These are phyloP conservation scores for Euzophera pinguis DNA, from an alignment of 2,888 invertebrate species.

Conservation along the genomic window DNA sequence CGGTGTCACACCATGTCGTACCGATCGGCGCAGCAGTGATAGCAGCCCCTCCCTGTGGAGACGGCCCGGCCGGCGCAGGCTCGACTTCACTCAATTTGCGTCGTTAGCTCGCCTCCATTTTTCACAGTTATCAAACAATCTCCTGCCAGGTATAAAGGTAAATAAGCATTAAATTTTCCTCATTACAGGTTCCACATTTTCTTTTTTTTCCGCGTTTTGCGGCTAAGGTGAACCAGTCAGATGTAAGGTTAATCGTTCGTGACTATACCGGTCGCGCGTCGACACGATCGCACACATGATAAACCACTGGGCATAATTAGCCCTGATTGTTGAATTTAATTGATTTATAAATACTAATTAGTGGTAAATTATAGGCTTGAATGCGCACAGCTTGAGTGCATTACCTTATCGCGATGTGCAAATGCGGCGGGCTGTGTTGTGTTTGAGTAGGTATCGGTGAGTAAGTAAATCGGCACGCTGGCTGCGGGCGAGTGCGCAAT, in stretches of 20 bases:
- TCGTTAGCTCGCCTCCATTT: slow-evolving; percentile 63
- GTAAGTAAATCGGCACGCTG: background rate
- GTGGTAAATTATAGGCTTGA: slow-evolving; percentile 8
- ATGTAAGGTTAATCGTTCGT: slow-evolving; percentile 11
- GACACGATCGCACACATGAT: slow-evolving; percentile 9
- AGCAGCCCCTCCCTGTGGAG: background rate
- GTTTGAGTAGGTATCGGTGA: slow-evolving; percentile 2
- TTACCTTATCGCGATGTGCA: slow-evolving; percentile 3
- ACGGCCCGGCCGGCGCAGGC: slow-evolving; percentile 14
- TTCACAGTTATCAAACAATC: slow-evolving; percentile 71
- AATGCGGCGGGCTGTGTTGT: background rate
- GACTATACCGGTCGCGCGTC: slow-evolving; percentile 9
- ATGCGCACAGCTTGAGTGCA: slow-evolving; percentile 3
- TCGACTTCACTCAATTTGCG: slow-evolving; percentile 68
- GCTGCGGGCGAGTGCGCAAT: background rate
- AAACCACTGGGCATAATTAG: slow-evolving; percentile 2
- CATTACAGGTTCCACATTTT: slow-evolving; percentile 23
- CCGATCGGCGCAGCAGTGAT: slow-evolving; percentile 2
- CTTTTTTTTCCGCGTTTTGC: background rate
- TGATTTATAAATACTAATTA: slow-evolving; percentile 12
- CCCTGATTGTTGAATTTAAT: slow-evolving; percentile 12
- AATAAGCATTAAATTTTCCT: slow-evolving; percentile 50
- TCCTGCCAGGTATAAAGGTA: slow-evolving; percentile 48
- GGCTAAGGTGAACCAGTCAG: slow-evolving; percentile 4
- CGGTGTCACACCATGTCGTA: background rate